Base-by-base conservation (phyloP, 2,888 invertebrate species). In the Hypena proboscidalis region DNA sequence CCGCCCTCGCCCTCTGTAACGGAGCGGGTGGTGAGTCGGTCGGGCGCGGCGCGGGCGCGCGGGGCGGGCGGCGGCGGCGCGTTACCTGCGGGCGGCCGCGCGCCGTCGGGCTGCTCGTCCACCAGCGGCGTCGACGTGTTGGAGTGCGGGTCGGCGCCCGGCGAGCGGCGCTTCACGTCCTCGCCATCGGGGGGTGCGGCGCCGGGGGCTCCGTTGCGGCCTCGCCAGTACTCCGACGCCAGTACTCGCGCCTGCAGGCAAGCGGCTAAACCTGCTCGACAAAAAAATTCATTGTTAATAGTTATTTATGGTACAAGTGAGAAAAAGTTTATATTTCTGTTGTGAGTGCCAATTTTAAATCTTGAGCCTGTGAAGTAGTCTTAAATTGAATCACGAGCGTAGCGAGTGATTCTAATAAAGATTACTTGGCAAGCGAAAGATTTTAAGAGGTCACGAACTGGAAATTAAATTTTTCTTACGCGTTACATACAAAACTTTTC, bases 241-340 rank as follows among this genome's bases (percentile, higher is more conserved):
- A 96, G 91, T 59, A 96, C 95, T 61, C 96, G 93, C 45, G 95
- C 95, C 76, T 96, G 96, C 53, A 97, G 83, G 39, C 96, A 96
- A 34, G 96, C 97, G 13, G 97, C 97, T 47, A 97, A 80, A 45
- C 97, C 96, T 93, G 93, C 9, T 21, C 31, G 17, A 37, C n/a
- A 13, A 30, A 29, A 13, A 21, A 5, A 20, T 25, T 10, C n/a
- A n/a, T n/a, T n/a, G n/a, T n/a, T n/a, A n/a, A n/a, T n/a, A n/a
- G n/a, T n/a, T n/a, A n/a, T n/a, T n/a, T n/a, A n/a, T n/a, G n/a
- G n/a, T n/a, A n/a, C n/a, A n/a, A n/a, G n/a, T n/a, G n/a, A n/a
- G n/a, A n/a, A n/a, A n/a, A n/a, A n/a, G n/a, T n/a, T n/a, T n/a
- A n/a, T n/a, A n/a, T n/a, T n/a, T n/a, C n/a, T n/a, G n/a, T n/a